Evolutionary conservation across 2,797 vertebrate genomes (phyloP), one percentile per base, ranked within the genome.

Genomic region (Darevskia mixta): DNA sequence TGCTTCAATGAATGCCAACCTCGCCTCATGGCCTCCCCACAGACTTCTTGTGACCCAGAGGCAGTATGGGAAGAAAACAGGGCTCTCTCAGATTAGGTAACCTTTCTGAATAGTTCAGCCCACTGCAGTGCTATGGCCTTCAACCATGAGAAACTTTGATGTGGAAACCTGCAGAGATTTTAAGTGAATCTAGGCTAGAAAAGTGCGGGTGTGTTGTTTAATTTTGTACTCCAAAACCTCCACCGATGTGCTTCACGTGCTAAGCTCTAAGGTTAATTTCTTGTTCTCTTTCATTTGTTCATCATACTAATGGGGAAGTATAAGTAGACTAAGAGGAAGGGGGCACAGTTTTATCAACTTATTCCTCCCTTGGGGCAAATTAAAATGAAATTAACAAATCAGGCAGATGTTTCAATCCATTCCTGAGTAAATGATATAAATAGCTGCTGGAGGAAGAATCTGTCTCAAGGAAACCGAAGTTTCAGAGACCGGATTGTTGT

Each of bases 381-480:
- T 66, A 45, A 69, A 89, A 15, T 49, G 43, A 88, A 91, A 90
- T 88, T 64, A 88, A 88, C 5, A 80, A 64, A 90, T 71, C 38
- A 45, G n/a, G 67, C 66, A 89, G 58, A 86, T 85, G 1, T 1
- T 35, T 20, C 58, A 88, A 85, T 11, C 3, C 66, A 41, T 77
- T 58, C 72, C 87, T 86, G 45, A 8, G 23, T 32, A 61, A 83
- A 64, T 45, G 69, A 45, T 8, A 1, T 25, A 45, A 55, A 72
- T 1, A 92, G 82, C 25, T 89, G 20, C 5, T 58, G 8, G 27
- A 91, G 32, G 32, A 7, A 11, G 66, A 5, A 64, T 25, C 27
- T 11, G 43, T 17, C 86, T 86, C 71, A 20, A 27, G 0, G 38
- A 88, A 86, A 5, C 49, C 27, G 79, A 76, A 27, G 55, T 23